phyloP scores from a whole-genome alignment of 1,140 invertebrate genomes.

The Aplysia californica region DNA sequence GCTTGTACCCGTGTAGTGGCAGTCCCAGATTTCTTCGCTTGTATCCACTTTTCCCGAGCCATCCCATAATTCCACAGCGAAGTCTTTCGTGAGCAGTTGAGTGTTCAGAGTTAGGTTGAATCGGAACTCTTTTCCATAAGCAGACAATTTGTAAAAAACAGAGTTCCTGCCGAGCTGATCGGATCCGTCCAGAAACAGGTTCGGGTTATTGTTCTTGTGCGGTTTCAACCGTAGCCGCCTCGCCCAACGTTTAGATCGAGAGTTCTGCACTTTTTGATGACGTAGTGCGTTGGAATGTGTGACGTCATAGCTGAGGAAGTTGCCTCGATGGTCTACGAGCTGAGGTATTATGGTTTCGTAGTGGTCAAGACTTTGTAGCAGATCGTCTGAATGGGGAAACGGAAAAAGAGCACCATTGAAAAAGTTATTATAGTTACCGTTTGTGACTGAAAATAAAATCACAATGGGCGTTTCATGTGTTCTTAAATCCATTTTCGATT shows the following conservation, averaged over 20 bases:
- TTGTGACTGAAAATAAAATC: background rate
- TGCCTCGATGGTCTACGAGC: conserved; percentile 45
- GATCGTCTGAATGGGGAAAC: conserved; percentile 36
- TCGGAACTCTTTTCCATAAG: conserved; percentile 53
- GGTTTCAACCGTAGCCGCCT: background rate
- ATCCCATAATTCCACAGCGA: conserved; percentile 45
- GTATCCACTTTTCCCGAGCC: conserved; percentile 25
- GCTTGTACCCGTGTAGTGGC: conserved; percentile 50
- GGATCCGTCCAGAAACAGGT: conserved; percentile 26
- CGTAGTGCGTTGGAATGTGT: conserved; percentile 29
- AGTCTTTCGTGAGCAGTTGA: conserved; percentile 42
- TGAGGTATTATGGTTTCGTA: conserved; percentile 52
- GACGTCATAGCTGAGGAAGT: conserved; percentile 54
- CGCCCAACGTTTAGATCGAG: conserved; percentile 1
- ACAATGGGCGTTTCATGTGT: background rate
- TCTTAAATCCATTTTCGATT: background rate
- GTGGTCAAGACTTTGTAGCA: conserved; percentile 39
- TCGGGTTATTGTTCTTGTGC: background rate
- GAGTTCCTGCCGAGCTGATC: conserved; percentile 23
- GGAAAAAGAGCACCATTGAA: background rate
- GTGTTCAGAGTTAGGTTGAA: conserved; percentile 53
- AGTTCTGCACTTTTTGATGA: background rate
- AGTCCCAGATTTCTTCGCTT: conserved; percentile 36
- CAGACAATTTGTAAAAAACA: conserved; percentile 54
- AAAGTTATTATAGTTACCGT: background rate